Evolutionary conservation across 2,113 vertebrate genomes (phyloP).

Genomic region (Gobiocypris rarus): DNA sequence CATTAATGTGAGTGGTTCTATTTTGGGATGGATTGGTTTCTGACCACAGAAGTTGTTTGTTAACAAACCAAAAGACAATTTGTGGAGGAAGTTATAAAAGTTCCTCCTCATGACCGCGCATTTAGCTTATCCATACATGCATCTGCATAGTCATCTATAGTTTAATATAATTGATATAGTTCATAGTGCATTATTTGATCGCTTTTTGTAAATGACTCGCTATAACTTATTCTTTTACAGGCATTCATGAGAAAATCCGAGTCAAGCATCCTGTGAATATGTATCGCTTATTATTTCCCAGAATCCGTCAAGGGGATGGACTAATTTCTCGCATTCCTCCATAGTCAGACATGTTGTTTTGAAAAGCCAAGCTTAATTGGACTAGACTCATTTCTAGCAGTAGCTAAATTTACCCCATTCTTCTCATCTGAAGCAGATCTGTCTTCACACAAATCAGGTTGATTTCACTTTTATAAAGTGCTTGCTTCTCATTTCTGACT

Average conservation of each 20-base stretch:
- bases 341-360: not conserved
- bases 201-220: not conserved
- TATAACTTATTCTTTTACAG: not conserved
- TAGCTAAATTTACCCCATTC: not conserved
- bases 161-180: no score
- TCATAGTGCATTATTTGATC: not conserved
- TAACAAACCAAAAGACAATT: not conserved
- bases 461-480: conserved; percentile 10
- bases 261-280: not conserved
- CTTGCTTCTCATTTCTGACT: not conserved
- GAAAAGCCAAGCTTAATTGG: not conserved
- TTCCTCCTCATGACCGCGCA: no score
- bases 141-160: no score
- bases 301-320: fast-evolving
- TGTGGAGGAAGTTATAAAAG: not conserved
- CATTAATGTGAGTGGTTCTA: not conserved
- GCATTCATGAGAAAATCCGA: not conserved
- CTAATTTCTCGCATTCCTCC: not conserved
- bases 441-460: not conserved
- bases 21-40: not conserved
- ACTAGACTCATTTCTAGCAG: not conserved
- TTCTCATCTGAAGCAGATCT: not conserved
- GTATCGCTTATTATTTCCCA: not conserved
- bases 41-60: not conserved
- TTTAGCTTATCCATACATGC: no score